A percentile compares a stretch with the other conserved stretches of the same genome.
Evolutionary conservation across 1,140 invertebrate genomes (phyloP).

Genomic region (Zophobas atratus): DNA sequence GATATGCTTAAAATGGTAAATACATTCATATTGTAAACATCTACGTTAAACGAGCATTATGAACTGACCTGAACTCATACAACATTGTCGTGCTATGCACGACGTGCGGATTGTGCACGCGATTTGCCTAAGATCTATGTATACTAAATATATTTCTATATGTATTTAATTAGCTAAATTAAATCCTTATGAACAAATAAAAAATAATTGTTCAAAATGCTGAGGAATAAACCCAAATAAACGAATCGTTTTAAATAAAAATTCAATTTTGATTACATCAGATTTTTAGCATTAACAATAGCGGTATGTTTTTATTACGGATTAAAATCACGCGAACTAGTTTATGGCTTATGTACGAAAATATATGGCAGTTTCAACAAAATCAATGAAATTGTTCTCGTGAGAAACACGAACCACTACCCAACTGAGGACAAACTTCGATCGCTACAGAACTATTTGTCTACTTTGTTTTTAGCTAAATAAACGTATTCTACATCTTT

Average conservation of each 20-base stretch:
- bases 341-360: conserved; percentile 17
- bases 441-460: conserved; percentile 28
- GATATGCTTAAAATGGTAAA: conserved; percentile 59
- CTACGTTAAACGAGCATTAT: conserved; percentile 27
- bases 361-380: conserved; percentile 35
- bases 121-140: conserved; percentile 35
- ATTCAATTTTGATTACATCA: conserved; percentile 10
- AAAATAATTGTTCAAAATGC: conserved; percentile 5
- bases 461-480: conserved; percentile 5
- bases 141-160: not conserved
- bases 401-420: conserved; percentile 29
- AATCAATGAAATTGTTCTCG: conserved; percentile 39
- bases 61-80: conserved; percentile 24
- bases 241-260: not conserved
- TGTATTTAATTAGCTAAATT: no score
- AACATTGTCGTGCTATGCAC: conserved; percentile 6
- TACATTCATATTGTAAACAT: conserved; percentile 54
- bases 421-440: conserved; percentile 31
- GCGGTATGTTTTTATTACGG: conserved; percentile 44
- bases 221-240: not conserved
- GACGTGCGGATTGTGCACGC: conserved; percentile 47
- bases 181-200: not conserved
- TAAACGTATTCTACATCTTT: conserved; percentile 1
- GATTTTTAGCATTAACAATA: conserved; percentile 16
- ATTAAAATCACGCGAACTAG: conserved; percentile 36